Evolutionary conservation across 2,888 invertebrate genomes (phyloP), one percentile per base, ranked within the genome.

Genomic region (Anthophora plumipes): DNA sequence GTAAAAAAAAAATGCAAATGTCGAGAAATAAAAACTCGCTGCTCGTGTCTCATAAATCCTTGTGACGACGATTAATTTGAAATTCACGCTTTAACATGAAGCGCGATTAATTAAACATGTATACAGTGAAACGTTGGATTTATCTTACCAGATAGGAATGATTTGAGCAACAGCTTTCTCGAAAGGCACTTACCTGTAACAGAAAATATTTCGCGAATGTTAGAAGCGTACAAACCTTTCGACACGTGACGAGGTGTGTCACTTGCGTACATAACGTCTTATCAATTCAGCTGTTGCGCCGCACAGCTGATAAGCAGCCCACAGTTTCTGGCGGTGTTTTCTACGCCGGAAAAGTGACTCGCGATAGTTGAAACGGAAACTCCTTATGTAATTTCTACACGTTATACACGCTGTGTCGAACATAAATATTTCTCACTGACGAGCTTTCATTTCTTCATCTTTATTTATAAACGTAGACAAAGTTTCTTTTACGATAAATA

Each of bases 171-270:
- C 12, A 0, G 22, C n/a, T 14, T 50, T 41, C 11, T 22, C 12
- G n/a, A 12, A 5, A 39, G n/a, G n/a, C 48, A 73, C 82, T 82
- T 81, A 82, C 82, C 82, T 82, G 77, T n/a, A 82, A 82, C 77
- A 82, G 43, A 80, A 60, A 59, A 61, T n/a, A 8, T 54, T 52
- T 6, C 7, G 12, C 9, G 9, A 1, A 41, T 11, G 50, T 63
- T 52, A 66, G 48, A 55, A 43, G n/a, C 11, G 12, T 17, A 12
- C 17, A 14, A 39, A 60, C 25, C 57, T 22, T 37, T 43, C n/a
- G 31, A 55, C 70, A 66, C 57, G 55, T 39, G 52, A 46, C 50
- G 9, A 12, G 12, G 39, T 20, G 43, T 59, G 50, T 55, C 70
- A 61, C 25, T 79, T 57, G 64, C 55, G 73, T 22, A 39, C 48